A percentile compares a stretch with the other conserved stretches of the same genome.
Evolutionary conservation across 2,888 invertebrate genomes (phyloP).

Genomic region (Chrysolina americana): DNA sequence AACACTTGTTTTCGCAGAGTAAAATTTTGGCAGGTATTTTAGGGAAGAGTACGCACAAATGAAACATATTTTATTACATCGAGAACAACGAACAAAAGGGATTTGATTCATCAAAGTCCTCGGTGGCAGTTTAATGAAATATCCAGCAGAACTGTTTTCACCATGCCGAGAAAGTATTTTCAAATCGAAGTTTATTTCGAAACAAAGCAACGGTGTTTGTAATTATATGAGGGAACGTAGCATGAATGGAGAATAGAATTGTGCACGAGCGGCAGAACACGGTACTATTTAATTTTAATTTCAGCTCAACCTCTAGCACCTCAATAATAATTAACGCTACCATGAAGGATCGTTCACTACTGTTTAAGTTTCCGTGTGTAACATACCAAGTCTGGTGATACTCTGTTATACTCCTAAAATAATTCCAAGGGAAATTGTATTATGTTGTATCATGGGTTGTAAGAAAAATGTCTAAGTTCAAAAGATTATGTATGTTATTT

Average conservation of each 20-base stretch:
- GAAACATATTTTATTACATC: slow-evolving; percentile 19
- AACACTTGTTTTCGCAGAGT: slow-evolving; percentile 15
- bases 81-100: background rate
- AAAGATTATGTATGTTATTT: no score
- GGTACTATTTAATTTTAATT: background rate
- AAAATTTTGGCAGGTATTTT: slow-evolving; percentile 21
- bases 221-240: background rate
- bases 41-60: slow-evolving; percentile 20
- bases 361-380: no score
- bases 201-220: background rate
- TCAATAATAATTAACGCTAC: no score
- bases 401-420: no score
- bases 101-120: slow-evolving; percentile 9
- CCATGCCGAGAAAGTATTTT: background rate
- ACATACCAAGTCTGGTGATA: no score
- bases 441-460: no score
- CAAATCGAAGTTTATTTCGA: background rate
- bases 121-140: background rate
- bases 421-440: no score
- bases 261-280: background rate
- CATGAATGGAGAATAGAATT: background rate
- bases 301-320: background rate
- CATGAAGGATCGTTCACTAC: no score
- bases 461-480: no score
- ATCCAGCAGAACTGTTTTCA: slow-evolving; percentile 23